Conservation (phyloP, 2,797 vertebrate species). For the Platyrinchus mystaceus region DNA sequence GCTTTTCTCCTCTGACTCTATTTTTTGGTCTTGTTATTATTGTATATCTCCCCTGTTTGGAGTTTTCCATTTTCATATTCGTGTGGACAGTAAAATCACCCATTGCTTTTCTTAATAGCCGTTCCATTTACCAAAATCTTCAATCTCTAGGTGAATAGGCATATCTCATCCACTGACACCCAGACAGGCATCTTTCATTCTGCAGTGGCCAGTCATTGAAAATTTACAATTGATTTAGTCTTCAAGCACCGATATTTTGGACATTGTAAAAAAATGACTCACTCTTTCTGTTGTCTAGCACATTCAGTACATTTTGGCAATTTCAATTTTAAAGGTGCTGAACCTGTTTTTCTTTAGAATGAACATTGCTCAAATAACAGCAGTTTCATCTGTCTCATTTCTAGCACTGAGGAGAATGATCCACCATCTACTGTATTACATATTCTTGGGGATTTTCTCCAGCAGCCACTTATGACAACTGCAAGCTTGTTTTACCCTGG, state of each 20-base stretch:
- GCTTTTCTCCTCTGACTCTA: neutral
- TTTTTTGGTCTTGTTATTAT: neutral
- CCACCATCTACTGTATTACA: neutral
- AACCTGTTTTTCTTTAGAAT: slow-evolving; percentile 7
- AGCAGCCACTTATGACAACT: neutral
- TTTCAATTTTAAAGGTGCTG: slow-evolving; percentile 3
- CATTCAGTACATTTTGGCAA: neutral
- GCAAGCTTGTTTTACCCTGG: slow-evolving; percentile 8
- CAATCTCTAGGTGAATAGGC: neutral
- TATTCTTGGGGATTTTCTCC: slow-evolving; percentile 19
- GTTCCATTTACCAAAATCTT: neutral
- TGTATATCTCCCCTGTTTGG: neutral
- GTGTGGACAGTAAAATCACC: neutral
- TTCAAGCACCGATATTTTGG: neutral
- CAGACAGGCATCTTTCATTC: neutral
- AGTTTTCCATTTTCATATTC: neutral
- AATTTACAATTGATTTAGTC: neutral
- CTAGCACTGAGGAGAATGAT: neutral
- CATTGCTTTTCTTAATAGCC: neutral
- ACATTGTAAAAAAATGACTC: neutral
- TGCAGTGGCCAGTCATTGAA: neutral
- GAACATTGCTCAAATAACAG: neutral
- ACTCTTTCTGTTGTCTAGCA: neutral
- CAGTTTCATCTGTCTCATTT: neutral
- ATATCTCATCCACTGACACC: neutral